Conservation (phyloP, 2,888 invertebrate species). For the Branchinecta sandiegonensis region DNA sequence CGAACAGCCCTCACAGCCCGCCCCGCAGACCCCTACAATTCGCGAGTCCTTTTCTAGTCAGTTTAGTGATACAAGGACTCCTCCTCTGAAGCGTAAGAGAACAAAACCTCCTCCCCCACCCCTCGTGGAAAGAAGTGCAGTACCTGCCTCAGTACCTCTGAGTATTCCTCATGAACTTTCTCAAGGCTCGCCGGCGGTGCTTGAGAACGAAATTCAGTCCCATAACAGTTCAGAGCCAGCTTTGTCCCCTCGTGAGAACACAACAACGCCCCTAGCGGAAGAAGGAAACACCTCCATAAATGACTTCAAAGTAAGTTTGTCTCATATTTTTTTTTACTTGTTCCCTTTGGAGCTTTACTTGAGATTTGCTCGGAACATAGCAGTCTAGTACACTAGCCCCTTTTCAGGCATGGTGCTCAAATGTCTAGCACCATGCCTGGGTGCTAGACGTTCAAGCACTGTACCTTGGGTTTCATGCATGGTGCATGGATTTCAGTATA, state of each 20-base stretch:
- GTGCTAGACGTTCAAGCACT: too few relatives aligned
- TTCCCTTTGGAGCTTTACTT: too few relatives aligned
- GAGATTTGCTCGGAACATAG: too few relatives aligned
- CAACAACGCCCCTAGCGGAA: not conserved
- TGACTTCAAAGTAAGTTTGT: not conserved
- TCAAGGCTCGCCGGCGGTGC: not conserved
- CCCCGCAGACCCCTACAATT: not conserved
- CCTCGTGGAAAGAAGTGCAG: constrained; percentile 6
- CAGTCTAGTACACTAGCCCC: too few relatives aligned
- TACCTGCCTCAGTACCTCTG: constrained; percentile 16
- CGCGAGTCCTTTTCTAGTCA: constrained; percentile 5
- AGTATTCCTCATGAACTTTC: constrained; percentile 11
- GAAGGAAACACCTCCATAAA: not conserved
- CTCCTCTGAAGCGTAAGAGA: constrained; percentile 7
- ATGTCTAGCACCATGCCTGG: too few relatives aligned
- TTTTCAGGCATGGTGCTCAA: too few relatives aligned
- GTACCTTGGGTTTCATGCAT: too few relatives aligned
- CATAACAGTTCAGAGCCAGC: constrained; percentile 3
- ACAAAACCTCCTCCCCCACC: constrained; percentile 12
- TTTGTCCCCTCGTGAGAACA: not conserved
- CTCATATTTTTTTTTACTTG: too few relatives aligned
- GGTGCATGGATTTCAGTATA: too few relatives aligned
- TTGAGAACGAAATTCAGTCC: not conserved
- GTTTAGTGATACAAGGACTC: constrained; percentile 15
- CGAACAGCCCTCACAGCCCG: not conserved